phyloP scores from a whole-genome alignment of 2,888 invertebrate genomes.

The Stenurella melanura region DNA sequence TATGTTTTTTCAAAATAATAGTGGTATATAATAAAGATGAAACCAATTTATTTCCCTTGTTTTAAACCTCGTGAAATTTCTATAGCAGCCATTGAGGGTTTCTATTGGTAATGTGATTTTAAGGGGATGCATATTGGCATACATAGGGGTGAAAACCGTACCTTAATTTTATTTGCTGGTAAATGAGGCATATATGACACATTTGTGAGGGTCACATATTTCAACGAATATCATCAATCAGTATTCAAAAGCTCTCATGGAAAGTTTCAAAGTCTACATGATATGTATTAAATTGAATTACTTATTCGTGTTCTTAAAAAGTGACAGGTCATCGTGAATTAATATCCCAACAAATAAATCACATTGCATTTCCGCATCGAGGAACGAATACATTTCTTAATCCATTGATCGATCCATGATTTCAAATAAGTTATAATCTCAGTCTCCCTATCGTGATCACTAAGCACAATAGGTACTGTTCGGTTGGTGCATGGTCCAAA shows the following conservation, averaged over 20 bases:
- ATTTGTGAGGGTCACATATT: conserved; percentile 46
- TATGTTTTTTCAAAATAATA: not conserved
- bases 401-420: too few relatives aligned
- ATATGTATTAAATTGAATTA: conserved; percentile 1
- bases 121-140: conserved; percentile 33
- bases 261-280: conserved; percentile 9
- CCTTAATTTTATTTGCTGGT: conserved; percentile 47
- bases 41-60: not conserved
- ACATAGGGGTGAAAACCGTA: conserved; percentile 39
- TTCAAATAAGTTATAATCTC: too few relatives aligned
- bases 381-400: too few relatives aligned
- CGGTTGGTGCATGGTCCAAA: too few relatives aligned
- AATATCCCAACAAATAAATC: too few relatives aligned
- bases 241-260: conserved; percentile 27
- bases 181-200: conserved; percentile 52
- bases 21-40: not conserved
- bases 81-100: not conserved
- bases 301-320: not conserved
- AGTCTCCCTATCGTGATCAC: too few relatives aligned
- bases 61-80: not conserved
- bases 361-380: too few relatives aligned
- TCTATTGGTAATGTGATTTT: conserved; percentile 31
- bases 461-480: too few relatives aligned
- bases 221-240: conserved; percentile 36
- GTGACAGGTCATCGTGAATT: too few relatives aligned